Evolutionary conservation across 1,140 invertebrate genomes (phyloP), one percentile per base, ranked within the genome.

Genomic region (Liolophura sinensis): DNA sequence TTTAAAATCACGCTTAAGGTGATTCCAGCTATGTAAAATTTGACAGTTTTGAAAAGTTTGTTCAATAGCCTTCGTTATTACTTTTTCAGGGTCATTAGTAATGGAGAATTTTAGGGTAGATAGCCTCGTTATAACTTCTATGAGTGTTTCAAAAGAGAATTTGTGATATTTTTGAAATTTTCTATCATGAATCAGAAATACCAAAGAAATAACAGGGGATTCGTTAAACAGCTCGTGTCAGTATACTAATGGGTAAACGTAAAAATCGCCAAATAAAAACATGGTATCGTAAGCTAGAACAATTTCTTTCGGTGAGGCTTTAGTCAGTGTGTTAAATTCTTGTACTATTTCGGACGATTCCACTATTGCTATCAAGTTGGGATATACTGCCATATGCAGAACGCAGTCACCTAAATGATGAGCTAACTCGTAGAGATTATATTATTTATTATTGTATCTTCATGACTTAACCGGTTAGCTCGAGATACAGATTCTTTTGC

Each of bases 221-320:
- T 47, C 46, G 56, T 62, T 48, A 62, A 67, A 67, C 0, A 66
- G 25, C 3, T 60, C 20, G 49, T 66, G 50, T 54, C 58, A 7
- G 24, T 56, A 66, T 5, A 60, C 58, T 24, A 66, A 20, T 25
- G 64, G 57, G 24, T 31, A 54, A 4, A 66, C 58, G 56, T 64
- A 64, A 57, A 55, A 64, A 58, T 66, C 64, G 22, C 58, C 64
- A 1, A 66, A n/a, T n/a, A 58, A 62, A 3, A 67, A 67, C 22
- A 60, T 67, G 0, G 59, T 67, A 25, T 67, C 65, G 58, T 67
- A 62, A 31, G 24, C 49, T 49, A 67, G 22, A 46, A 60, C 12
- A 9, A 49, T 25, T 14, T n/a, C 46, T 7, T 1, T 15, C 0
- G 25, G 25, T 22, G 54, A 46, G 27, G 18, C 25, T 24, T 48